Conservation (phyloP, 2,113 vertebrate genomes). For the Porphyrio hochstetteri region DNA sequence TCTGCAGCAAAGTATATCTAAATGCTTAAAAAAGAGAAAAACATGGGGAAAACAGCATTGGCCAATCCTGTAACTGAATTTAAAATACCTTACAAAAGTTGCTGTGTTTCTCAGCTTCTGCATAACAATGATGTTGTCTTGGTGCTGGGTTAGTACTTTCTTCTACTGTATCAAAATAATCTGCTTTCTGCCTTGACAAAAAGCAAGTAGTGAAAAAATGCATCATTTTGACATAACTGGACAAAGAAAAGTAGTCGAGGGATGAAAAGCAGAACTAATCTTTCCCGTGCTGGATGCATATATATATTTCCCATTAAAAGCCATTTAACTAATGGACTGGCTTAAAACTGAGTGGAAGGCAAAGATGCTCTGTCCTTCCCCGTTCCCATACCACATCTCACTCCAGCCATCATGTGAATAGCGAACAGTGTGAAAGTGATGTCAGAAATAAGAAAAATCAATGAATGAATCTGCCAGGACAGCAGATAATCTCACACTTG, state of each 20-base stretch:
- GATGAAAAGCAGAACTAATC: background rate
- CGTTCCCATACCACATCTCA: background rate
- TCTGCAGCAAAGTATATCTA: background rate
- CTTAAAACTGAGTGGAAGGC: background rate
- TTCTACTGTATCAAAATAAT: background rate
- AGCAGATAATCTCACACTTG: background rate
- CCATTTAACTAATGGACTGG: background rate
- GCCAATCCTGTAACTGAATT: background rate
- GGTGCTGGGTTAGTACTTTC: background rate
- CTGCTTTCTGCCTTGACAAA: background rate
- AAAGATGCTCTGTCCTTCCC: background rate
- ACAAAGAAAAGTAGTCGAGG: background rate
- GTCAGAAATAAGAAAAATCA: background rate
- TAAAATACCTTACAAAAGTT: background rate
- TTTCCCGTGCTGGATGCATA: background rate
- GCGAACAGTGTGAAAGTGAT: background rate
- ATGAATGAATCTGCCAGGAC: background rate
- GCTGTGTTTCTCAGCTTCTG: background rate
- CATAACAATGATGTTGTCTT: background rate
- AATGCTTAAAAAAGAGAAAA: background rate
- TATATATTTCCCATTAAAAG: background rate
- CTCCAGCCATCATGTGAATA: background rate
- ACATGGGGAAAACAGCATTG: background rate
- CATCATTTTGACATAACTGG: background rate
- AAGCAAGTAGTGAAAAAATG: background rate